phyloP scores from a whole-genome alignment of 2,888 invertebrate genomes.

The Drosophila pseudotakahashii region DNA sequence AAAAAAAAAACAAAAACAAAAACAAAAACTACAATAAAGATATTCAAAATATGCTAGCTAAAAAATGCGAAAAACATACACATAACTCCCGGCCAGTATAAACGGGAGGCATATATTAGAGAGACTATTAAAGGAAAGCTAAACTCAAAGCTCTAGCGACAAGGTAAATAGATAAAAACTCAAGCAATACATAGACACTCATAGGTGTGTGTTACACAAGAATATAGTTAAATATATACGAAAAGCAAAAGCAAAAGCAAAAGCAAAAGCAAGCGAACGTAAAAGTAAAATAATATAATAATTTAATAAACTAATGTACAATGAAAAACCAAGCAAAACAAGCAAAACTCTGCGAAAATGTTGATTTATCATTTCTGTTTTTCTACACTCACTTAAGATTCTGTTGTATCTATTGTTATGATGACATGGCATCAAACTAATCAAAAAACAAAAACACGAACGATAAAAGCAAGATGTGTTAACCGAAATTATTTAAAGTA shows the following conservation, averaged over 20 bases:
- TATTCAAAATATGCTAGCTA: conserved; percentile 76
- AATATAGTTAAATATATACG: conserved; percentile 66
- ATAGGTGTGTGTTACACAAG: conserved; percentile 73
- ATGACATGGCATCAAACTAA: conserved; percentile 53
- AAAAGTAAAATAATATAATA: conserved; percentile 35
- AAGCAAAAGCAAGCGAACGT: conserved; percentile 18
- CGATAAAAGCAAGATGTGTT: conserved; percentile 34
- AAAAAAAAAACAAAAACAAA: too few relatives aligned
- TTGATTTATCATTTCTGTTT: conserved; percentile 42
- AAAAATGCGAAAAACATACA: conserved; percentile 54
- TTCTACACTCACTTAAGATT: conserved; percentile 39
- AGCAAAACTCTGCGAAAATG: conserved; percentile 34
- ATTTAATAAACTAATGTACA: conserved; percentile 49
- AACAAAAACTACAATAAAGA: conserved; percentile 71
- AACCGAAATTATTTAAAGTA: conserved; percentile 37
- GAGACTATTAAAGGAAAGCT: conserved; percentile 53
- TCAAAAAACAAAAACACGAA: conserved; percentile 50
- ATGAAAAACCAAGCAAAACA: conserved; percentile 31
- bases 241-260: conserved; percentile 30
- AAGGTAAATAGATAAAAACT: conserved; percentile 52
- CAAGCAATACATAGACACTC: conserved; percentile 79
- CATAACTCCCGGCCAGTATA: conserved; percentile 37
- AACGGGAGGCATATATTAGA: conserved; percentile 55
- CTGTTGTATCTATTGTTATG: conserved; percentile 66
- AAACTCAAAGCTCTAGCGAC: conserved; percentile 41